Evolutionary conservation across 2,113 vertebrate species (phyloP).

Genomic region (Sminthopsis crassicaudata): DNA sequence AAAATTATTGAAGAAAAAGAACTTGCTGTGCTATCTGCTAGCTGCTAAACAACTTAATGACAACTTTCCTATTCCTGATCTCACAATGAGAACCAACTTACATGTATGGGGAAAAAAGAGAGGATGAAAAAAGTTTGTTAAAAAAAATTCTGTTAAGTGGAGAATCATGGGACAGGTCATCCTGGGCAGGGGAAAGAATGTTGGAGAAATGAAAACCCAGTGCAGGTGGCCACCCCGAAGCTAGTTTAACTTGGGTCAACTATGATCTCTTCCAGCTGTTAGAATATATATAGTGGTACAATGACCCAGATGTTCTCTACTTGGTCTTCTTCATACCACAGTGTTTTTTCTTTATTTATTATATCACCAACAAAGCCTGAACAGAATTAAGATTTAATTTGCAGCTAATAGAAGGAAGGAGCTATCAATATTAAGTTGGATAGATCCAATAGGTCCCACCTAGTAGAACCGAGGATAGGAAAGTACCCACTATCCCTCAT

Average conservation of each 20-base stretch:
- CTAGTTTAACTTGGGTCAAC: constrained; percentile 69
- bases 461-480: constrained; percentile 1
- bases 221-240: constrained; percentile 69
- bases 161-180: constrained; percentile 60
- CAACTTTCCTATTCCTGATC: neutral
- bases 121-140: constrained; percentile 45
- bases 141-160: constrained; percentile 49
- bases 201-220: constrained; percentile 69
- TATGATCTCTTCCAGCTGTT: constrained; percentile 82
- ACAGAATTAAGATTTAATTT: constrained; percentile 79
- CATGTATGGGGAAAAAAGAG: constrained; percentile 22
- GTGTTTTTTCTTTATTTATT: constrained; percentile 62
- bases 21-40: constrained; percentile 40
- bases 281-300: constrained; percentile 48
- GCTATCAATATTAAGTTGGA: constrained; percentile 52
- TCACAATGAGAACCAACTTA: constrained; percentile 40
- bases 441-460: constrained; percentile 39
- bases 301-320: constrained; percentile 74
- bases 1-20: constrained; percentile 38
- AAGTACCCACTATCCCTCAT: neutral
- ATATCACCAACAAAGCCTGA: constrained; percentile 71
- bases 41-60: constrained; percentile 30
- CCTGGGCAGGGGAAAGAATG: constrained; percentile 67
- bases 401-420: constrained; percentile 54
- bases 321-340: constrained; percentile 68